Percentiles rank a stretch among this genome's conserved stretches.
Evolutionary conservation across 1,140 invertebrate species (phyloP).

Genomic region (Drosophila pectinifera): DNA sequence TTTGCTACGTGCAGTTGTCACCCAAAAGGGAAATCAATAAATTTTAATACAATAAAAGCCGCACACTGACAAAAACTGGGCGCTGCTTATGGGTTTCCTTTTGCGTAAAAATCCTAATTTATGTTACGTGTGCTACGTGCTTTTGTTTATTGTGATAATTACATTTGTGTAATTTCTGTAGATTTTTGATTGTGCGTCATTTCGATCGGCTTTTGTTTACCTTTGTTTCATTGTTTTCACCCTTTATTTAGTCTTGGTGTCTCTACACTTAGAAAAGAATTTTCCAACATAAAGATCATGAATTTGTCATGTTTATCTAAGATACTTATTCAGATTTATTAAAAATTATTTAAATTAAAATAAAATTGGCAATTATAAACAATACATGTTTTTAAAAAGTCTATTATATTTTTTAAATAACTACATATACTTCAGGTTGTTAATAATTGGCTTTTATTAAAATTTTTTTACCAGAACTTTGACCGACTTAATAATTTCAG

Average conservation of each 20-base stretch:
- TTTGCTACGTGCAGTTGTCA: constrained; percentile 58
- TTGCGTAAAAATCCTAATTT: background rate
- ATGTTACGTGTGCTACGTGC: background rate
- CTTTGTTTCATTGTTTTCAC: constrained; percentile 2
- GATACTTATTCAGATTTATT: too few relatives aligned
- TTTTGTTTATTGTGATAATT: background rate
- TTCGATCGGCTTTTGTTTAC: constrained; percentile 5
- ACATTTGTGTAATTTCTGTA: constrained; percentile 1
- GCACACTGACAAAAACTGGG: constrained; percentile 12
- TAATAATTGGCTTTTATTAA: background rate
- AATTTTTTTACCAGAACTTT: background rate
- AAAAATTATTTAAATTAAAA: too few relatives aligned
- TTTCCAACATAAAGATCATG: too few relatives aligned
- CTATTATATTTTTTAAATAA: too few relatives aligned
- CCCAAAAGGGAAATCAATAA: constrained; percentile 68
- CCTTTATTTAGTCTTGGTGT: constrained; percentile 2
- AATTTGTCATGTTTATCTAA: too few relatives aligned
- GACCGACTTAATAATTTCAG: background rate
- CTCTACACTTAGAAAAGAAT: background rate
- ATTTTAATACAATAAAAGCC: constrained; percentile 61
- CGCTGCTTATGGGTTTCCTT: background rate
- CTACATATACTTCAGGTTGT: background rate
- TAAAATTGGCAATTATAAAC: too few relatives aligned
- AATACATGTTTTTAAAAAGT: too few relatives aligned
- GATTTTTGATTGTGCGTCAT: constrained; percentile 6